Conservation (phyloP, 2,113 vertebrate genomes). For the Pachycephala philippinensis region DNA sequence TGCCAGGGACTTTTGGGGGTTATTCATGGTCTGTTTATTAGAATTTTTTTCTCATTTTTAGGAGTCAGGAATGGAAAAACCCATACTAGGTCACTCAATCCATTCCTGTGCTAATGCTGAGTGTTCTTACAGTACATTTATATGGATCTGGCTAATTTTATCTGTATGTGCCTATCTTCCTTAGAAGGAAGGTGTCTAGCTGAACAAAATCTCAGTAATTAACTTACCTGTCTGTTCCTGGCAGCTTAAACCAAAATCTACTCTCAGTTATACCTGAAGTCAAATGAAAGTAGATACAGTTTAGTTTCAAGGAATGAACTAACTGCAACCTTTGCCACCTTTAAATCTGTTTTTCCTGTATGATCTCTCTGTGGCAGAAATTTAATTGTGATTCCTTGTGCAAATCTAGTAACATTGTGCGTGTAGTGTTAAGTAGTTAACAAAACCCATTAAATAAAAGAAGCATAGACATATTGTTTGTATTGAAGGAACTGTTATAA, state of each 20-base stretch:
- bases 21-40: conserved; percentile 30
- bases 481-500: neutral
- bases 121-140: neutral
- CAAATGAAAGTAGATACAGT: neutral
- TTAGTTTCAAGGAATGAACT: neutral
- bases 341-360: neutral
- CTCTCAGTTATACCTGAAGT: neutral
- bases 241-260: neutral
- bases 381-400: neutral
- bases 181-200: neutral
- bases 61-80: conserved; percentile 12
- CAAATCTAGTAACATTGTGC: neutral
- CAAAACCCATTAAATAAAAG: neutral
- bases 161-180: neutral
- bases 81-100: neutral
- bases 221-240: neutral
- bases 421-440: neutral
- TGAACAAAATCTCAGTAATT: neutral
- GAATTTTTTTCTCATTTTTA: conserved; percentile 12
- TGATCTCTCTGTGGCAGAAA: neutral
- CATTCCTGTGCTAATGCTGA: neutral
- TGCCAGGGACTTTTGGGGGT: conserved; percentile 56
- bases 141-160: neutral
- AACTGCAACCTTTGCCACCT: neutral
- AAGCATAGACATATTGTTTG: neutral